These are phyloP conservation scores for Cyclargus thomasi DNA, from an alignment of 1,140 invertebrate genomes.

Conservation along the genomic window DNA sequence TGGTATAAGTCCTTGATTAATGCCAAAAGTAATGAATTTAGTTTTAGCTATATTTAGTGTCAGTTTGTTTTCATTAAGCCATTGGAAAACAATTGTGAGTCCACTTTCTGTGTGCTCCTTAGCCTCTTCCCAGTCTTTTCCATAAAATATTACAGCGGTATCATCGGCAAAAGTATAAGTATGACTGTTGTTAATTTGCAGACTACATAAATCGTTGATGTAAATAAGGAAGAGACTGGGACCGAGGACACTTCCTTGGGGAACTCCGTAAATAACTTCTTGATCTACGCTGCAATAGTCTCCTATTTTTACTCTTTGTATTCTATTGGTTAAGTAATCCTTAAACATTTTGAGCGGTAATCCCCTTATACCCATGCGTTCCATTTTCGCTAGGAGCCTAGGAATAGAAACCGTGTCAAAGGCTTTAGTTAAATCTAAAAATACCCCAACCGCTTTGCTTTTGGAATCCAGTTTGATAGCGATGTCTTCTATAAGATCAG, in stretches of 20 bases:
- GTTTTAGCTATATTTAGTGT: constrained; percentile 9
- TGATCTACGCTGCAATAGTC: not conserved
- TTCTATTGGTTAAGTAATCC: not conserved
- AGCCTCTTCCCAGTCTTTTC: constrained; percentile 13
- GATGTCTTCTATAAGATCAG: no score
- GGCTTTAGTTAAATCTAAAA: no score
- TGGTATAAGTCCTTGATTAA: not conserved
- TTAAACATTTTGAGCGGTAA: not conserved
- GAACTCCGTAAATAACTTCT: constrained; percentile 22
- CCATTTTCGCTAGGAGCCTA: no score
- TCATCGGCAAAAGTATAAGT: constrained; percentile 26
- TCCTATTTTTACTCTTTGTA: not conserved
- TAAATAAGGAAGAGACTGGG: constrained; percentile 34
- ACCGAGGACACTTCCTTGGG: constrained; percentile 31
- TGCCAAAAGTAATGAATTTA: not conserved
- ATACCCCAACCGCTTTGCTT: no score
- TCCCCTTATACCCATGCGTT: no score
- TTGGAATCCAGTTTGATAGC: no score
- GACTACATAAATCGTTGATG: constrained; percentile 32
- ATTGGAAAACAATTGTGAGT: not conserved
- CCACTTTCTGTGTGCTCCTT: not conserved
- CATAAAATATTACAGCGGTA: constrained; percentile 26
- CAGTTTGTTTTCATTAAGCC: not conserved
- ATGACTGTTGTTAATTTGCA: constrained; percentile 11
- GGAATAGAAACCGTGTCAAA: no score